A percentile compares a stretch with the other conserved stretches of the same genome.
These are phyloP conservation scores for Entomobrya multifasciata DNA, from an alignment of 2,888 invertebrate species.

Conservation along the genomic window DNA sequence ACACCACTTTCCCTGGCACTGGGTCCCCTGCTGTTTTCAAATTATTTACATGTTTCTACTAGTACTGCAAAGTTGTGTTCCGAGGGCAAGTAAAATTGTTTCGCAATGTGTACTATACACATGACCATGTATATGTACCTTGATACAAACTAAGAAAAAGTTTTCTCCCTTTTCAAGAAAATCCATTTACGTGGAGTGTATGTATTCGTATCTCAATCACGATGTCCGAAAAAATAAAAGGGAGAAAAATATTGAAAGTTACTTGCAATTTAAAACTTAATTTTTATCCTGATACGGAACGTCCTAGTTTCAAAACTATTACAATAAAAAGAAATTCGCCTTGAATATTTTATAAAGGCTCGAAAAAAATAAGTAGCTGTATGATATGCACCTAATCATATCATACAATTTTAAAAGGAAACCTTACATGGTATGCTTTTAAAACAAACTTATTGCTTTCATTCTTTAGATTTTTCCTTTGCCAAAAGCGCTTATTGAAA, in stretches of 20 bases:
- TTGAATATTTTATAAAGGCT: not conserved
- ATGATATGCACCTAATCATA: not conserved
- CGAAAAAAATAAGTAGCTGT: too few relatives aligned
- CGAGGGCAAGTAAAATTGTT: too few relatives aligned
- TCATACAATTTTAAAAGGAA: not conserved
- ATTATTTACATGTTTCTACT: constrained; percentile 28
- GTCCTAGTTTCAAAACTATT: constrained; percentile 1
- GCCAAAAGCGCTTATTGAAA: too few relatives aligned
- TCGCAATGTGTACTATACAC: not conserved
- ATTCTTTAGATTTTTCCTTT: too few relatives aligned
- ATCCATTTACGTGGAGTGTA: not conserved
- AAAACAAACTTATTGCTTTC: not conserved
- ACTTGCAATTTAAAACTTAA: constrained; percentile 1
- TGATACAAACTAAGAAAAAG: too few relatives aligned
- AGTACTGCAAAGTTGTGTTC: too few relatives aligned
- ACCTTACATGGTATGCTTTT: not conserved
- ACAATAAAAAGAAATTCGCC: not conserved
- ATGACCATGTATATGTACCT: too few relatives aligned
- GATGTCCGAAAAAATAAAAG: not conserved
- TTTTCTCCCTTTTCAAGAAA: not conserved
- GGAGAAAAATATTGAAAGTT: not conserved
- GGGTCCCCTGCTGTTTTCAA: constrained; percentile 31
- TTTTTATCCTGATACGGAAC: not conserved
- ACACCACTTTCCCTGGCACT: constrained; percentile 21
- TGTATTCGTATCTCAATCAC: constrained; percentile 21